Evolutionary conservation across 2,113 vertebrate species (phyloP).

Genomic region (Zosterops lateralis): DNA sequence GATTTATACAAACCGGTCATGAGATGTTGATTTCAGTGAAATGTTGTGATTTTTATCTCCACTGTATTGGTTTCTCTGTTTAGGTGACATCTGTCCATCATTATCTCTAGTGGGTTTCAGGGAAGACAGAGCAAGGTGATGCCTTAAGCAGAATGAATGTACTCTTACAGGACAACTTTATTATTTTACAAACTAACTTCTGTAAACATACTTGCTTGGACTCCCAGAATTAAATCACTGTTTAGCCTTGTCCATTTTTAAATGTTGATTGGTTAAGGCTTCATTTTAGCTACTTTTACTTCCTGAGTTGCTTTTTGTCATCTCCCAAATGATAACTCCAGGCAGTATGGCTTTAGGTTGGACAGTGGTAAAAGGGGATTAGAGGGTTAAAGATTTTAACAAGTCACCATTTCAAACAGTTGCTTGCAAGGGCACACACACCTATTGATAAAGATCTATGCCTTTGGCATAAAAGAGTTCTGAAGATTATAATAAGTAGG

Average conservation of each 20-base stretch:
- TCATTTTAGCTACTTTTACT: neutral
- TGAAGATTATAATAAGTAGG: constrained; percentile 16
- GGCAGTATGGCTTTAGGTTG: neutral
- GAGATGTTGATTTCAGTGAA: neutral
- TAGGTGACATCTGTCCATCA: neutral
- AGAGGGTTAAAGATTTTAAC: constrained; percentile 19
- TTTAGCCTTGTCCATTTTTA: neutral
- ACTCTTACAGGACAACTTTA: neutral
- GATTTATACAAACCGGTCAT: neutral
- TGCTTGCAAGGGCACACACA: neutral
- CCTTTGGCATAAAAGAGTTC: constrained; percentile 23
- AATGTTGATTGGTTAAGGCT: neutral
- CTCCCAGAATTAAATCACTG: neutral
- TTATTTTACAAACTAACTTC: neutral
- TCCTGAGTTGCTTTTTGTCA: neutral
- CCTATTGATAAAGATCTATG: constrained; percentile 41
- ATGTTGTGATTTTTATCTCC: neutral
- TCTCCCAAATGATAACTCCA: neutral
- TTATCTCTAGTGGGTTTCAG: neutral
- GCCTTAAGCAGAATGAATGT: neutral
- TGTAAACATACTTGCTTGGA: neutral
- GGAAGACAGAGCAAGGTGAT: neutral
- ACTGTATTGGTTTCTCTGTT: neutral
- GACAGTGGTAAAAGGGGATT: neutral
- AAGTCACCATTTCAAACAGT: neutral